A percentile compares a stretch with the other conserved stretches of the same genome.
These are phyloP conservation scores for Drosophila neotestacea DNA, from an alignment of 2,888 invertebrate species.

Conservation along the genomic window DNA sequence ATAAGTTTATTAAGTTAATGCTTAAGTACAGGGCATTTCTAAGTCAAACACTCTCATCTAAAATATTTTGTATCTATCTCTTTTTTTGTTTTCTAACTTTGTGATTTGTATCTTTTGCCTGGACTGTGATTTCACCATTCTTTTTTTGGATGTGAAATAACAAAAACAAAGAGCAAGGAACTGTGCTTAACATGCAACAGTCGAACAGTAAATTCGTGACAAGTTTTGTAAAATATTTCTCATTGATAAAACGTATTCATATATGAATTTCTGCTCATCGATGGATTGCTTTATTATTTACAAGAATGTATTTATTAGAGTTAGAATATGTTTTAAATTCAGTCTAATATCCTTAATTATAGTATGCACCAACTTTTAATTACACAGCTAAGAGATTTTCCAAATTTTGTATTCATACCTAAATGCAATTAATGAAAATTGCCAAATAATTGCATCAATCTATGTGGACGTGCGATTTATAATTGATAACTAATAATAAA, in stretches of 20 bases:
- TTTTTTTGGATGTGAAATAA: conserved; percentile 37
- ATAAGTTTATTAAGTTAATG: no score
- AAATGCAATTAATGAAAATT: no score
- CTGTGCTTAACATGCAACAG: conserved; percentile 49
- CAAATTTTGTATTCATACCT: no score
- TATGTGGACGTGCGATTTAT: no score
- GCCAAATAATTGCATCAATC: no score
- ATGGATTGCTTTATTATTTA: background rate
- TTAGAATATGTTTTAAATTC: no score
- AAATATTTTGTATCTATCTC: background rate
- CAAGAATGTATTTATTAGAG: no score
- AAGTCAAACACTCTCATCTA: background rate
- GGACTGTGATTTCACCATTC: conserved; percentile 23
- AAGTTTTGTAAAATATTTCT: no score
- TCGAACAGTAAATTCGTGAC: background rate
- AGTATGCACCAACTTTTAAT: no score
- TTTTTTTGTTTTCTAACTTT: conserved; percentile 29
- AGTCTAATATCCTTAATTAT: no score
- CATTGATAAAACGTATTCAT: background rate
- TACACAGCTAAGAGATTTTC: no score
- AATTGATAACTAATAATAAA: no score
- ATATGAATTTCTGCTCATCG: background rate
- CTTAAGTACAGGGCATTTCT: conserved; percentile 3
- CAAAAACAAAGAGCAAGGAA: conserved; percentile 26
- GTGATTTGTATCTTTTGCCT: conserved; percentile 37